phyloP scores from a whole-genome alignment of 1,140 invertebrate species.

The Megalonaias nervosa region DNA sequence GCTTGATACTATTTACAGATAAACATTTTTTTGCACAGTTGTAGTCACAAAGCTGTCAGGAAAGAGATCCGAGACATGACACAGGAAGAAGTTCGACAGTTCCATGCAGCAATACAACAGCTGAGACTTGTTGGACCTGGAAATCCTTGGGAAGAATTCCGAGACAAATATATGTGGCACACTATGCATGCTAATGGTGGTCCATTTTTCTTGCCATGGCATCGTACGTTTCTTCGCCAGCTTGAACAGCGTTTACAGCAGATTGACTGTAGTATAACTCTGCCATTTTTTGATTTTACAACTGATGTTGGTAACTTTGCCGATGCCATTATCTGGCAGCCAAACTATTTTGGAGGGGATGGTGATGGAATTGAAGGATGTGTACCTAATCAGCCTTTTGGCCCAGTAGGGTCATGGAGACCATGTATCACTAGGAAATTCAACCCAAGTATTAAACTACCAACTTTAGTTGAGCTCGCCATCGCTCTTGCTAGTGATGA shows the following conservation, averaged over 20 bases:
- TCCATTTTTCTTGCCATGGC: slow-evolving; percentile 64
- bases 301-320: slow-evolving; percentile 64
- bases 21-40: slow-evolving; percentile 39
- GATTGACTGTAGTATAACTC: slow-evolving; percentile 61
- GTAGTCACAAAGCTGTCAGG: slow-evolving; percentile 48
- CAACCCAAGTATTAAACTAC: slow-evolving; percentile 60
- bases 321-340: slow-evolving; percentile 65
- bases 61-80: slow-evolving; percentile 66
- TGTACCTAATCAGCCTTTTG: slow-evolving; percentile 65
- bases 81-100: slow-evolving; percentile 50
- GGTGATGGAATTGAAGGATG: slow-evolving; percentile 47
- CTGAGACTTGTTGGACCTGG: slow-evolving; percentile 46
- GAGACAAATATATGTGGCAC: slow-evolving; percentile 64
- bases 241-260: slow-evolving; percentile 62
- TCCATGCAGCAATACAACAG: slow-evolving; percentile 59
- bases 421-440: slow-evolving; percentile 64
- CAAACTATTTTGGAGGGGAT: slow-evolving; percentile 65
- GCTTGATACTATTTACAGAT: neutral
- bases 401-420: slow-evolving; percentile 52
- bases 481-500: slow-evolving; percentile 59
- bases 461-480: slow-evolving; percentile 57
- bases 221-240: slow-evolving; percentile 58
- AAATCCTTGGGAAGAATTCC: slow-evolving; percentile 61
- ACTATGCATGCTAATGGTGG: slow-evolving; percentile 62
- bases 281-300: slow-evolving; percentile 68